These are phyloP conservation scores for Erpetoichthys calabaricus DNA, from an alignment of 2,797 vertebrate genomes.

Conservation along the genomic window DNA sequence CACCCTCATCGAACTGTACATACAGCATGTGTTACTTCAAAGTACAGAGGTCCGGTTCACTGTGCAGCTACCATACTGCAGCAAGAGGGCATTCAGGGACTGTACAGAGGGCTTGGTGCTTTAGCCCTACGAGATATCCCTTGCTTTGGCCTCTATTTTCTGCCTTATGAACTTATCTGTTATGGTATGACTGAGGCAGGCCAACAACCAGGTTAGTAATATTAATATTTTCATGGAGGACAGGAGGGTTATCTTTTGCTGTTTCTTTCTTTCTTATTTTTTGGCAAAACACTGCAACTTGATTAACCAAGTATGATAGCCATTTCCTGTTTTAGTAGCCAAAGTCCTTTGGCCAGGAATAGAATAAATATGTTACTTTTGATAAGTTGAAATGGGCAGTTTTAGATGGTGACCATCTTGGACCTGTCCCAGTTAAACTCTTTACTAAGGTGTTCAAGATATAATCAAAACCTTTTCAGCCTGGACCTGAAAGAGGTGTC, in stretches of 20 bases:
- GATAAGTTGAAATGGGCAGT: too few species aligned
- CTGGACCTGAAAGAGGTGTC: too few species aligned
- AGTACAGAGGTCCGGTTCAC: slow-evolving; percentile 50
- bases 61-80: slow-evolving; percentile 46
- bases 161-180: slow-evolving; percentile 52
- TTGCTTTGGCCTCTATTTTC: slow-evolving; percentile 58
- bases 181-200: slow-evolving; percentile 35
- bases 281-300: neutral
- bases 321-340: too few species aligned
- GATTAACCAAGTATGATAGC: too few species aligned
- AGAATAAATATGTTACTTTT: too few species aligned
- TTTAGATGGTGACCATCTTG: too few species aligned
- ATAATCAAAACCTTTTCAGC: too few species aligned
- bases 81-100: slow-evolving; percentile 48
- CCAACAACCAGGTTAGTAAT: slow-evolving; percentile 44
- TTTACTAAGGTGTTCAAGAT: too few species aligned
- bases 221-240: neutral
- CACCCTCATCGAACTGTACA: slow-evolving; percentile 10
- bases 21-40: neutral
- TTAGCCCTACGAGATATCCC: slow-evolving; percentile 57
- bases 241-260: neutral
- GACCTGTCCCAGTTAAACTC: too few species aligned
- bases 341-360: too few species aligned
- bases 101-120: slow-evolving; percentile 53
- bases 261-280: neutral